Evolutionary conservation across 2,113 vertebrate genomes (phyloP).

Genomic region (Apodemus sylvaticus): DNA sequence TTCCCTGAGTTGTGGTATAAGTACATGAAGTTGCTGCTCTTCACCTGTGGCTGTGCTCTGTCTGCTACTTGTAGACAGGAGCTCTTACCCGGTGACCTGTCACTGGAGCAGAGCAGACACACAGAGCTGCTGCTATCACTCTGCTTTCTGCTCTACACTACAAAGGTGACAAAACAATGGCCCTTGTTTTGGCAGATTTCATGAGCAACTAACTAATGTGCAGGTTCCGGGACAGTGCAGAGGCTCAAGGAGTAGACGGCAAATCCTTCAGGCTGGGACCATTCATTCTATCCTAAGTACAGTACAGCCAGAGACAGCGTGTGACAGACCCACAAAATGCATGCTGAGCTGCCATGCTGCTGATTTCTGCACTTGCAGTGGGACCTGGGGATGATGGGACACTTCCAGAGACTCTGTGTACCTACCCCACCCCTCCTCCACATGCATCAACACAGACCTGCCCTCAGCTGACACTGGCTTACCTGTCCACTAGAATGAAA

Average conservation of each 20-base stretch:
- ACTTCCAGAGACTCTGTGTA: not conserved
- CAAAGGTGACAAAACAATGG: not conserved
- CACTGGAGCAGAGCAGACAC: not conserved
- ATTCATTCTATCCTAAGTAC: not conserved
- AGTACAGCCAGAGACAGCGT: fast-evolving
- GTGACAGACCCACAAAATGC: not conserved
- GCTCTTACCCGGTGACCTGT: not conserved
- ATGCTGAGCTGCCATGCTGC: not conserved
- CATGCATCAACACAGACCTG: not conserved
- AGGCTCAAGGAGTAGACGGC: not conserved
- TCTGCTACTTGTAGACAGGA: no score
- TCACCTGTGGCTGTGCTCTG: not conserved
- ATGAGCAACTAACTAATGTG: not conserved
- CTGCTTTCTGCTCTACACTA: not conserved
- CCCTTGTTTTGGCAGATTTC: not conserved
- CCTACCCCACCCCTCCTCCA: no score
- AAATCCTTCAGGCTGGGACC: not conserved
- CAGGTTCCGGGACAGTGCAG: no score
- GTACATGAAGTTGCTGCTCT: no score
- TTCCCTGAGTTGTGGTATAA: not conserved
- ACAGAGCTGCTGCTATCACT: not conserved
- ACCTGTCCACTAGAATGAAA: not conserved
- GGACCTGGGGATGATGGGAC: not conserved
- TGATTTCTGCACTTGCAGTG: not conserved
- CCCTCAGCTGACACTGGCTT: fast-evolving